A percentile compares a stretch with the other conserved stretches of the same genome.
Evolutionary conservation across 2,888 invertebrate genomes (phyloP).

Genomic region (Cerastis rubricosa): DNA sequence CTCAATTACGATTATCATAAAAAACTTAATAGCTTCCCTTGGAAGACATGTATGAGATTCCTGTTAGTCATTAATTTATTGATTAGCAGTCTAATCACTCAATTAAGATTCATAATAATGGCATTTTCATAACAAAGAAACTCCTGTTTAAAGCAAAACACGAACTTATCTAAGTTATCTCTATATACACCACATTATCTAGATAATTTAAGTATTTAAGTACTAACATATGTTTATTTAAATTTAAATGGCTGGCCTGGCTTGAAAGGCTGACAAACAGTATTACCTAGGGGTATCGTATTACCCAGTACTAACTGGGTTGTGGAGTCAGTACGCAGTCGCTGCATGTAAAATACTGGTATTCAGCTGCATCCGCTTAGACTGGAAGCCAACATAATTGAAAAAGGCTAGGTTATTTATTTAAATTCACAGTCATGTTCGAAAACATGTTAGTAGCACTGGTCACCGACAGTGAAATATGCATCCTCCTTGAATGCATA

Average conservation of each 20-base stretch:
- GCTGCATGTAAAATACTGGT: too few relatives aligned
- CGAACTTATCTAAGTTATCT: neutral
- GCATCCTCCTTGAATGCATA: too few relatives aligned
- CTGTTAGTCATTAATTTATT: neutral
- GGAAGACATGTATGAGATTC: neutral
- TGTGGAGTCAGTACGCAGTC: too few relatives aligned
- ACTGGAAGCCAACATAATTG: too few relatives aligned
- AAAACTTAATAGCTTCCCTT: neutral
- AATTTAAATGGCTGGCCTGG: too few relatives aligned
- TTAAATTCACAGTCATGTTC: slow-evolving; percentile 1
- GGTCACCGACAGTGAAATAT: too few relatives aligned
- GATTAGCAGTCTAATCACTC: neutral
- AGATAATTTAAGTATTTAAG: neutral
- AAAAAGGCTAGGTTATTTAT: too few relatives aligned
- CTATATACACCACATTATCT: neutral
- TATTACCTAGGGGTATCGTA: too few relatives aligned
- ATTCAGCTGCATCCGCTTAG: too few relatives aligned
- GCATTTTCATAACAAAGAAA: slow-evolving; percentile 21
- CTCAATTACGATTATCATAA: too few relatives aligned
- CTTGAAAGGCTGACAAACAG: too few relatives aligned
- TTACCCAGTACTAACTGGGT: too few relatives aligned
- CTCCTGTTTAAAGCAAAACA: neutral
- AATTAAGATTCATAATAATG: slow-evolving; percentile 5
- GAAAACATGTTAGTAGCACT: slow-evolving; percentile 23
- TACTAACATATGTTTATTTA: neutral